phyloP scores from a whole-genome alignment of 1,140 invertebrate genomes.

The Eurytemora carolleeae region DNA sequence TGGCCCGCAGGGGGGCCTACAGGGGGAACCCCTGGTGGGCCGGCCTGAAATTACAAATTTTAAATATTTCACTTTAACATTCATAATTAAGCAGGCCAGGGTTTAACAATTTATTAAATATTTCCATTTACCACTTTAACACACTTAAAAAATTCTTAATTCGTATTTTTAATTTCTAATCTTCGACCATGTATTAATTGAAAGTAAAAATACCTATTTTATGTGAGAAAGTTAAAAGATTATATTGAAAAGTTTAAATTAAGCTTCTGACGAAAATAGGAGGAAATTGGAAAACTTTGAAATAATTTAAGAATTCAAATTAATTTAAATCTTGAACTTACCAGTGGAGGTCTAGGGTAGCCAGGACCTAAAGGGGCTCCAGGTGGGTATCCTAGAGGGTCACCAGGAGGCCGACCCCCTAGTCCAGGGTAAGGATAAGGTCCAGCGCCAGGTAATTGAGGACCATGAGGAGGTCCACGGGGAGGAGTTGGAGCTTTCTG shows the following conservation, averaged over 20 bases:
- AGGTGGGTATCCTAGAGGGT: neutral
- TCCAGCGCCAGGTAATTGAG: neutral
- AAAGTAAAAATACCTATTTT: neutral
- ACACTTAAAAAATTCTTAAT: no score
- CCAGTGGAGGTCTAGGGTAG: neutral
- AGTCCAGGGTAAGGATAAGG: neutral
- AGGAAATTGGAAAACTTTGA: neutral
- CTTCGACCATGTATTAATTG: conserved; percentile 3
- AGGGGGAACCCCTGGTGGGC: neutral
- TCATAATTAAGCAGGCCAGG: no score
- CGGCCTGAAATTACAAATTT: no score
- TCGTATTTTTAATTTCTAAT: no score
- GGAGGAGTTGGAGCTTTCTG: neutral
- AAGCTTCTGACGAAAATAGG: neutral
- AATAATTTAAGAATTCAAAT: neutral
- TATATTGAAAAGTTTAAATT: neutral
- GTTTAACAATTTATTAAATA: no score
- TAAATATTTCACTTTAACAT: no score
- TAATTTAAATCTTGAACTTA: neutral
- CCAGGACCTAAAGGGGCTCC: neutral
- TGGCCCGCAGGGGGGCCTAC: neutral
- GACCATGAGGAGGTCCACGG: neutral
- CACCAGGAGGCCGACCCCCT: neutral
- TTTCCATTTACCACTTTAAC: no score
- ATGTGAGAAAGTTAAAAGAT: neutral